Evolutionary conservation across 2,888 invertebrate genomes (phyloP), one percentile per base, ranked within the genome.

Genomic region (Heliconius ethilla): DNA sequence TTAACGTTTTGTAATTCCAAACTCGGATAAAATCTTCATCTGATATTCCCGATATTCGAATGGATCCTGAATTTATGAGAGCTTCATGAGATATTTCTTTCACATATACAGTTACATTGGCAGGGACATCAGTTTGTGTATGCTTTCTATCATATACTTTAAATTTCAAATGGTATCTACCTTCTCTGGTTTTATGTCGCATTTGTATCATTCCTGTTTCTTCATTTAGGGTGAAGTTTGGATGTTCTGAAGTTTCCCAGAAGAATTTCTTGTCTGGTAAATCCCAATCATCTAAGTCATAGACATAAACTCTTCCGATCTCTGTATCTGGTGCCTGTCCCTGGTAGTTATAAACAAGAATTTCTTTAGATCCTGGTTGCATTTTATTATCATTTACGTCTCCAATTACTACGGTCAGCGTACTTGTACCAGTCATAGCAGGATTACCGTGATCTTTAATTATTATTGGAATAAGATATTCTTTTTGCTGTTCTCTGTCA

Each of bases 241-340:
- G 97, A 94, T 98, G 98, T 88, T 98, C 97, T 76, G 96, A 95
- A 70, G 96, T 96, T 87, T 98, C 98, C 98, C 98, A 99, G 88
- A 98, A 98, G 95, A 99, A 99, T 86, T 98, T 98, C 91, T 99
- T 99, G 90, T 99, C 99, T 0, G 98, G 98, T 82, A 99, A 94
- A 93, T 99, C 99, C 99, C 99, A 99, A 90, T 99, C 99, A 90
- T 99, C 99, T 82, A 98, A 94, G 92, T 99, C 99, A 88, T 98
- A 98, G 0, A 99, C 99, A 90, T 99, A 99, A 11, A 99, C 99
- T 81, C 98, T 95, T 59, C 99, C 99, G 82, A 99, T 97, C 90
- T 97, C 97, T 0, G 98, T 98, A 84, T 97, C 98, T 40, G 97
- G 98, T 77, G 98, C 97, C 91, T 97, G 97, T 22, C 98, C 97